phyloP scores from a whole-genome alignment of 2,888 invertebrate species.

The Metalampra italica region DNA sequence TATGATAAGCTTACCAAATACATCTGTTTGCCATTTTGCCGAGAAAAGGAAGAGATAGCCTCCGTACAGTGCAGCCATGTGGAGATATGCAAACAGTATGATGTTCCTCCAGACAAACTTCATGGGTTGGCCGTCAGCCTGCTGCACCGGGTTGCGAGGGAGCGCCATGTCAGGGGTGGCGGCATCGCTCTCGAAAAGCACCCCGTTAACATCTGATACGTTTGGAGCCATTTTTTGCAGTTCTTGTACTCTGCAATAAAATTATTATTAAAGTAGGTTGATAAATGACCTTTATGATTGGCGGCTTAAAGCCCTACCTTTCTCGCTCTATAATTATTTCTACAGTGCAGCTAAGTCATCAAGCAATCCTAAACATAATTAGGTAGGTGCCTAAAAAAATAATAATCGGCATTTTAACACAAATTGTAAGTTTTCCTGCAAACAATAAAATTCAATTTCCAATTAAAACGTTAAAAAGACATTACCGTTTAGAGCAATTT shows the following conservation, averaged over 20 bases:
- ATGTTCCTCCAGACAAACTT: slow-evolving; percentile 91
- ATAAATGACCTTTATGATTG: no score
- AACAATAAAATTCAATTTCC: no score
- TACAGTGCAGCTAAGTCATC: no score
- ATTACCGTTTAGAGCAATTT: slow-evolving; percentile 26
- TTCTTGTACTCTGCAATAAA: slow-evolving; percentile 24
- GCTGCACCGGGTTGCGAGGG: slow-evolving; percentile 48
- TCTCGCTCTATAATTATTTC: background rate
- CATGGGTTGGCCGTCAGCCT: slow-evolving; percentile 76
- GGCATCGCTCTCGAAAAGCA: slow-evolving; percentile 69
- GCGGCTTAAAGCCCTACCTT: background rate
- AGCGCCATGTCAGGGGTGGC: slow-evolving; percentile 67
- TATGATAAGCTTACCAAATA: slow-evolving; percentile 81
- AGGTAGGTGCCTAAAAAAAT: background rate
- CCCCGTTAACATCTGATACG: slow-evolving; percentile 60
- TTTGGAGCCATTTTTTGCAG: slow-evolving; percentile 63
- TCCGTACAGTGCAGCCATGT: slow-evolving; percentile 87
- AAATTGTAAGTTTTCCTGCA: background rate
- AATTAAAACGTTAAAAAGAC: no score
- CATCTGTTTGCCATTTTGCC: slow-evolving; percentile 84
- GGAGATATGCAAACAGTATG: slow-evolving; percentile 86
- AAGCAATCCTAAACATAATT: no score
- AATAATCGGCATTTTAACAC: background rate
- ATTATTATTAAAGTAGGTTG: background rate
- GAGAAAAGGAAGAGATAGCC: slow-evolving; percentile 84